A percentile compares a stretch with the other conserved stretches of the same genome.
Evolutionary conservation across 64 coral and sea anemone genomes (phyloP).

Genomic region (Dendronephthya gigantea): DNA sequence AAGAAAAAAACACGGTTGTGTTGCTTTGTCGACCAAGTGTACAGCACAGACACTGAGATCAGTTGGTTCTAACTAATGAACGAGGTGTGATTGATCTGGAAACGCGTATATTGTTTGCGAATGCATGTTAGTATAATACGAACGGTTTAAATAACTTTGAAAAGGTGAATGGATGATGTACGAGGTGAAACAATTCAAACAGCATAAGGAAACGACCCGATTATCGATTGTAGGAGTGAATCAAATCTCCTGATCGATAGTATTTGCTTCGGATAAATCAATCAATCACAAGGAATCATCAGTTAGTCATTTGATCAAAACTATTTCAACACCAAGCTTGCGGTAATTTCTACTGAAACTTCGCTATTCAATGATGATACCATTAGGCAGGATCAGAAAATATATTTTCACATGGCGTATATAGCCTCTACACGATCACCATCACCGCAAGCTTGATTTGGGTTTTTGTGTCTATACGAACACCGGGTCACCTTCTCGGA

Average conservation of each 20-base stretch:
- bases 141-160: neutral
- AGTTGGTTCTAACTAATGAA: constrained; percentile 14
- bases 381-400: neutral
- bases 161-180: too few species aligned
- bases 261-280: neutral
- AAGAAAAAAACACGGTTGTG: neutral
- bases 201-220: too few species aligned
- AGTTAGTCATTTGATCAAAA: neutral
- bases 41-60: neutral
- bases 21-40: neutral
- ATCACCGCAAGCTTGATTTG: neutral
- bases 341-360: neutral
- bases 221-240: neutral
- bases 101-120: neutral
- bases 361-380: neutral
- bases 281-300: neutral
- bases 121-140: neutral
- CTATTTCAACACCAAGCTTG: neutral
- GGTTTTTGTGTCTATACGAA: neutral
- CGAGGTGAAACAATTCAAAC: neutral
- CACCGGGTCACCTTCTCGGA: constrained; percentile 14
- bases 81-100: neutral
- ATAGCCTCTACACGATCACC: too few species aligned
- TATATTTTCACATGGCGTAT: neutral
- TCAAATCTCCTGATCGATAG: neutral